Evolutionary conservation across 2,113 vertebrate genomes (phyloP).

Genomic region (Tetrao urogallus): DNA sequence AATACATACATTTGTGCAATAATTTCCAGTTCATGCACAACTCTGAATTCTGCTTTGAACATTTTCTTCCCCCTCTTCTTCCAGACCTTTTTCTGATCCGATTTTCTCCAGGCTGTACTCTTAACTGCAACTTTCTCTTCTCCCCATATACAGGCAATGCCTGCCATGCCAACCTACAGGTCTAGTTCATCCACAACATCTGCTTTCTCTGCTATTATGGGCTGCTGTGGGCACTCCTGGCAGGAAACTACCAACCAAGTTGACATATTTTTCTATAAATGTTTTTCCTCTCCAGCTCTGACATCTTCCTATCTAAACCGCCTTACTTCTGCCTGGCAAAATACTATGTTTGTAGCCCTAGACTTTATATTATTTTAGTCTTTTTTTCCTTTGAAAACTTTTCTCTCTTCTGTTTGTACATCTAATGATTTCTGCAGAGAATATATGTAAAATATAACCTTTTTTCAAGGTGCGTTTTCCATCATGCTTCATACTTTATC

Average conservation of each 20-base stretch:
- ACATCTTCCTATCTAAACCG: slow-evolving; percentile 5
- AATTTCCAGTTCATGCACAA: background rate
- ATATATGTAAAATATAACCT: background rate
- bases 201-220: background rate
- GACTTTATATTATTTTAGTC: background rate
- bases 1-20: background rate
- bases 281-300: slow-evolving; percentile 18
- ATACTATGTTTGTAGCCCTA: background rate
- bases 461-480: background rate
- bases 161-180: background rate
- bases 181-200: background rate
- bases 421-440: background rate
- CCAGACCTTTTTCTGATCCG: background rate
- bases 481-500: background rate
- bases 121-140: background rate
- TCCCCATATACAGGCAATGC: background rate
- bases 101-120: slow-evolving; percentile 3
- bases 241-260: slow-evolving; percentile 3
- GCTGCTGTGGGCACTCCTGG: slow-evolving; percentile 19
- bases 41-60: background rate
- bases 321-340: background rate
- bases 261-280: slow-evolving; percentile 37
- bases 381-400: background rate
- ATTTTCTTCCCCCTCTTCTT: background rate
- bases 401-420: background rate